Conservation (phyloP, 2,888 invertebrate genomes). For the Calameuta idolon region DNA sequence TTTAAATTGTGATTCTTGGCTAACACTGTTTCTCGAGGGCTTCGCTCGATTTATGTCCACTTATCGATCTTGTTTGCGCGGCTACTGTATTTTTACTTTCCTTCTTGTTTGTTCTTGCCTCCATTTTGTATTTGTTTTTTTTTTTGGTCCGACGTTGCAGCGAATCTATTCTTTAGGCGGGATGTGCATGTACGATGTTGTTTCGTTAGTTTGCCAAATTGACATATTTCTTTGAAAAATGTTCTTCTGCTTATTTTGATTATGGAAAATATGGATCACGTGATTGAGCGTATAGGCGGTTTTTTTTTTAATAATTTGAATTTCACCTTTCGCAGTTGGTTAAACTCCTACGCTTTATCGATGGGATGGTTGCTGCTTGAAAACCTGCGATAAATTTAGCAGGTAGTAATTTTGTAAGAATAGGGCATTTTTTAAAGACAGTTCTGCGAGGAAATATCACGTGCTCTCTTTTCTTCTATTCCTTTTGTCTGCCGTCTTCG, state of each 20-base stretch:
- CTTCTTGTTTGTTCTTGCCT: neutral
- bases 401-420: neutral
- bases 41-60: neutral
- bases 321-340: neutral
- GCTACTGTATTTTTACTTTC: neutral
- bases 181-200: neutral
- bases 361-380: neutral
- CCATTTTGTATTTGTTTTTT: neutral
- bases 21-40: neutral
- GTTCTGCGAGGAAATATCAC: neutral
- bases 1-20: neutral
- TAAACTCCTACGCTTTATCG: neutral
- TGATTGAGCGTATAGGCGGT: no score
- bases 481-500: neutral
- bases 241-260: neutral
- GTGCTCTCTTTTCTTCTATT: neutral
- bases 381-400: neutral
- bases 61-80: neutral
- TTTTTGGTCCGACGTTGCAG: neutral
- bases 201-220: neutral
- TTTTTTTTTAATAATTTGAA: neutral
- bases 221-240: neutral
- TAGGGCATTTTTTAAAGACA: neutral
- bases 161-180: neutral
- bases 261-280: neutral